Percentiles rank a stretch among this genome's conserved stretches.
These are phyloP conservation scores for Gambelia wislizenii DNA, from an alignment of 2,797 vertebrate species.

Conservation along the genomic window DNA sequence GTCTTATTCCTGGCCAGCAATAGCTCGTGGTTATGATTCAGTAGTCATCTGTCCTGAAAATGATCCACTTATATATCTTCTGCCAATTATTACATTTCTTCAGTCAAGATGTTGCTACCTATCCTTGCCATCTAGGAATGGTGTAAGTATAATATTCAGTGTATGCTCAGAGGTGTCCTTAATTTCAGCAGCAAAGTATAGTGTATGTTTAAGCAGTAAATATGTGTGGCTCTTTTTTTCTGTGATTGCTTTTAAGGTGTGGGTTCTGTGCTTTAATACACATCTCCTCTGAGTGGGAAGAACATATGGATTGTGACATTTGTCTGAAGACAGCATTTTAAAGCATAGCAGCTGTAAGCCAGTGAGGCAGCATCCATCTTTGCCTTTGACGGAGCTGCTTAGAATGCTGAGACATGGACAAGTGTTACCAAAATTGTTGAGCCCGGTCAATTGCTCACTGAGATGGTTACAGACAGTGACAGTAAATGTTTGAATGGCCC, in stretches of 20 bases:
- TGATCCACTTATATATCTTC: conserved; percentile 86
- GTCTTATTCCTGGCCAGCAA: conserved; percentile 88
- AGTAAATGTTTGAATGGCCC: background rate
- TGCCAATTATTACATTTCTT: conserved; percentile 86
- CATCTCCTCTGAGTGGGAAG: background rate
- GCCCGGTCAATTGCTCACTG: background rate
- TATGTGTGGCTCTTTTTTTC: background rate
- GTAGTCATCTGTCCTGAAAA: conserved; percentile 83
- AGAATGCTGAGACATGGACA: background rate
- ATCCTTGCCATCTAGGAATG: conserved; percentile 74
- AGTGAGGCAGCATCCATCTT: background rate
- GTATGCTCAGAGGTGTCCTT: background rate
- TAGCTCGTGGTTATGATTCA: conserved; percentile 85
- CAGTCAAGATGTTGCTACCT: conserved; percentile 75
- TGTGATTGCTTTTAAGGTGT: background rate
- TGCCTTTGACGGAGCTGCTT: background rate
- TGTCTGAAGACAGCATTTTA: background rate
- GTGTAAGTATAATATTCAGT: conserved; percentile 80
- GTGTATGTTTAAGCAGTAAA: background rate
- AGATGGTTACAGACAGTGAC: background rate
- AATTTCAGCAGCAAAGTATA: background rate
- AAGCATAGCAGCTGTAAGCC: background rate
- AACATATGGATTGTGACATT: background rate
- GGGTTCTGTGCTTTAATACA: background rate
- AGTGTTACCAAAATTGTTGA: background rate